These are phyloP conservation scores for Drosophila melanosoma DNA, from an alignment of 2,888 invertebrate species.

Conservation along the genomic window DNA sequence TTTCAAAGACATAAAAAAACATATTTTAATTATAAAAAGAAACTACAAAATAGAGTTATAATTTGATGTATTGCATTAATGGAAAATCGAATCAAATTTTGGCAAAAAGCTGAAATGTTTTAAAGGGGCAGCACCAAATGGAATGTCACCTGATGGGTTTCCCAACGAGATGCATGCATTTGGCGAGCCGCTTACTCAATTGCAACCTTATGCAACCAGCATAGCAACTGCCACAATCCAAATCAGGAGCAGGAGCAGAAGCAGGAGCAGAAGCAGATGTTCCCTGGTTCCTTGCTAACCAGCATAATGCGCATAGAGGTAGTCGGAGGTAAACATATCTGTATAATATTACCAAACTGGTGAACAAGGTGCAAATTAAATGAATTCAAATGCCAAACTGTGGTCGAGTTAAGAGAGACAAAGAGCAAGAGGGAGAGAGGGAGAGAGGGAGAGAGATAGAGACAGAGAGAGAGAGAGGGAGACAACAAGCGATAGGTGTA, in stretches of 20 bases:
- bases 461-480: constrained; percentile 3
- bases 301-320: constrained; percentile 40
- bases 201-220: constrained; percentile 32
- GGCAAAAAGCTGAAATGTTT: neutral
- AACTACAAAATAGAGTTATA: neutral
- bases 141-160: constrained; percentile 3
- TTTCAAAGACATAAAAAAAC: neutral
- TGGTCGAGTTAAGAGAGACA: constrained; percentile 38
- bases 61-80: neutral
- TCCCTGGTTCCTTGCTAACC: constrained; percentile 27
- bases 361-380: constrained; percentile 80
- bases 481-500: constrained; percentile 3
- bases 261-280: constrained; percentile 32
- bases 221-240: constrained; percentile 20
- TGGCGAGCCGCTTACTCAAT: neutral
- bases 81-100: neutral
- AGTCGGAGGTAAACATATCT: constrained; percentile 6
- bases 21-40: neutral
- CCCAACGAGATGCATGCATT: neutral
- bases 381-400: constrained; percentile 70
- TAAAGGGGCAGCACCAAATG: neutral
- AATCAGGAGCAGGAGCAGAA: neutral
- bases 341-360: constrained; percentile 65
- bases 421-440: neutral
- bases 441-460: constrained; percentile 3